Evolutionary conservation across 92 coral and sea anemone species (phyloP), one percentile per base, ranked within the genome.

Genomic region (Siderastrea siderea): DNA sequence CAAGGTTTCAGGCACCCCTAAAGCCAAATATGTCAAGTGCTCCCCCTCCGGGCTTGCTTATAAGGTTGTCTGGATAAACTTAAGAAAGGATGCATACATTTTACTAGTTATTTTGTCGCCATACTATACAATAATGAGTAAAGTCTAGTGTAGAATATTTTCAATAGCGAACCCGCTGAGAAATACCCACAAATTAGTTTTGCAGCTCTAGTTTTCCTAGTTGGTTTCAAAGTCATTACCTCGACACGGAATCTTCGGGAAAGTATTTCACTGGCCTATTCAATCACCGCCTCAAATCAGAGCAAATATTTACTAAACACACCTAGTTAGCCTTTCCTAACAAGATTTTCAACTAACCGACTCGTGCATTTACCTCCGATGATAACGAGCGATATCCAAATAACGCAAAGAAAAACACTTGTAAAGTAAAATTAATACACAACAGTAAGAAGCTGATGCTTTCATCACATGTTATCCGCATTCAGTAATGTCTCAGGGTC

Each of bases 101-200:
- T 26, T 26, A 26, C 38, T 26, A 26, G 38, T 26, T 26, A 26
- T 26, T 26, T 55, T 55, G 61, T 14, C 61, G 61, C 61, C 61
- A 55, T 55, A 7, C 12, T 2, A 7, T 11, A 55, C 8, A 14
- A 55, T 7, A 55, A 55, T 7, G 12, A 2, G 61, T 26, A 12
- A 38, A 12, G 71, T 14, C 5, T 26, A 67, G 12, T 43, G 10
- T 5, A 3, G 71, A 45, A n/a, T 49, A 61, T 49, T 52, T 19
- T 79, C 83, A 79, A 64, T 62, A 48, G 83, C 71, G 44, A 64
- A 62, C 83, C 71, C 17, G 83, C 83, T 79, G 83, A 65, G 83
- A 54, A 79, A 79, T 79, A 11, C 60, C 71, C 48, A 11, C 72
- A 79, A 79, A 79, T 79, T 11, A n/a, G 71, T 79, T 79, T 79